Conservation (phyloP, 35 echinoderm and acorn worm species). For the Lytechinus variegatus region DNA sequence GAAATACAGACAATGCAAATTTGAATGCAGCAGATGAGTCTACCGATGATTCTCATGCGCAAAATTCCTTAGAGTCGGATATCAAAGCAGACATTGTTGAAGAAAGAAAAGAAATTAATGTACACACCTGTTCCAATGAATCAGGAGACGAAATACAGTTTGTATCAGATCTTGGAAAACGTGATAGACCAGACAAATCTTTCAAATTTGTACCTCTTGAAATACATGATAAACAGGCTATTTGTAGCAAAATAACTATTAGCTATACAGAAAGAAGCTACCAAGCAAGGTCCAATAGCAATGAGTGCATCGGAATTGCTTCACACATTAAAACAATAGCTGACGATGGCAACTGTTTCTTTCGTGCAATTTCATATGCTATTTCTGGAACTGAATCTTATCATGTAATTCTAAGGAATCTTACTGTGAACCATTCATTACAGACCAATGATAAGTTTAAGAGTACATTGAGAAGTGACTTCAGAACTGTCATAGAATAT, state of each 20-base stretch:
- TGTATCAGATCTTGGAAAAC: not conserved
- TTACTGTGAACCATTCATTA: no score
- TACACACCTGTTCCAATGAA: not conserved
- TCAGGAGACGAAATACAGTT: not conserved
- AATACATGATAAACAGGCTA: not conserved
- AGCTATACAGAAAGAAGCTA: not conserved
- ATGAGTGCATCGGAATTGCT: no score
- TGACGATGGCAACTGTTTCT: no score
- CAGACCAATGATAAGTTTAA: no score
- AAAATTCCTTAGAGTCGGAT: not conserved
- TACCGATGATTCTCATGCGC: not conserved
- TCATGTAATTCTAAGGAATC: no score
- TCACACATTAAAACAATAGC: no score
- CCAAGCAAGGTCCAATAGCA: not conserved
- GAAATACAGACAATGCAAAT: no score
- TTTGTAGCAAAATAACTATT: not conserved
- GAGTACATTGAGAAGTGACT: no score
- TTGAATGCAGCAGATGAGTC: not conserved
- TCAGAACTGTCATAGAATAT: no score
- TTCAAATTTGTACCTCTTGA: constrained; percentile 52
- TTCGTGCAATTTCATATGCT: no score
- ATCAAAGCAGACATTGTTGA: not conserved
- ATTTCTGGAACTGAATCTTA: no score
- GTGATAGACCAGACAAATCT: constrained; percentile 51
- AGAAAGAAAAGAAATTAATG: not conserved